Conservation (phyloP, 2,888 invertebrate genomes). For the Dryocosmus kuriphilus region DNA sequence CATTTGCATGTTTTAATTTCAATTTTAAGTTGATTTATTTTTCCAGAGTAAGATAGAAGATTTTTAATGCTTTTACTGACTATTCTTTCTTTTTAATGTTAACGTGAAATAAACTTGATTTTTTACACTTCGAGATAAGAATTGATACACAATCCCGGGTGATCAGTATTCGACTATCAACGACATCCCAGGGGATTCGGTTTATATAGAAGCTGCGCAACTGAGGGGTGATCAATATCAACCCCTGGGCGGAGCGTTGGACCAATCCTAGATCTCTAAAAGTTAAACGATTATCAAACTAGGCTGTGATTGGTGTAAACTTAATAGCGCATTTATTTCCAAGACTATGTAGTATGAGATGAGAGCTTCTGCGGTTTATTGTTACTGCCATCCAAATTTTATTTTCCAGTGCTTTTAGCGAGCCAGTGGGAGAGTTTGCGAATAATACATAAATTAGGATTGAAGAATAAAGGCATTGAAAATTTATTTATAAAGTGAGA, state of each 20-base stretch:
- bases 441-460: neutral
- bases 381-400: slow-evolving; percentile 69
- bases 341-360: slow-evolving; percentile 45
- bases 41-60: neutral
- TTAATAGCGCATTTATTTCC: slow-evolving; percentile 64
- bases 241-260: slow-evolving; percentile 70
- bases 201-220: slow-evolving; percentile 66
- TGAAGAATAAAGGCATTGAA: neutral
- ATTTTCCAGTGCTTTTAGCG: slow-evolving; percentile 52
- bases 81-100: neutral
- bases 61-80: neutral
- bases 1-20: neutral
- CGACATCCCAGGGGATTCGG: slow-evolving; percentile 58
- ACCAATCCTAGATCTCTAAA: slow-evolving; percentile 61
- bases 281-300: slow-evolving; percentile 60
- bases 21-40: too few species aligned
- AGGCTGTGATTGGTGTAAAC: slow-evolving; percentile 55
- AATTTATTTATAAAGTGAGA: slow-evolving; percentile 6
- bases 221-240: slow-evolving; percentile 72
- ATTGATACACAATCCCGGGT: neutral
- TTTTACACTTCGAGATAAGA: neutral
- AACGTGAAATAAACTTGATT: neutral
- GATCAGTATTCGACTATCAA: slow-evolving; percentile 59
- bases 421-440: neutral
- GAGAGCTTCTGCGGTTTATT: slow-evolving; percentile 68